Conservation (phyloP, 2,888 invertebrate genomes). For the Osedax frankpressi region DNA sequence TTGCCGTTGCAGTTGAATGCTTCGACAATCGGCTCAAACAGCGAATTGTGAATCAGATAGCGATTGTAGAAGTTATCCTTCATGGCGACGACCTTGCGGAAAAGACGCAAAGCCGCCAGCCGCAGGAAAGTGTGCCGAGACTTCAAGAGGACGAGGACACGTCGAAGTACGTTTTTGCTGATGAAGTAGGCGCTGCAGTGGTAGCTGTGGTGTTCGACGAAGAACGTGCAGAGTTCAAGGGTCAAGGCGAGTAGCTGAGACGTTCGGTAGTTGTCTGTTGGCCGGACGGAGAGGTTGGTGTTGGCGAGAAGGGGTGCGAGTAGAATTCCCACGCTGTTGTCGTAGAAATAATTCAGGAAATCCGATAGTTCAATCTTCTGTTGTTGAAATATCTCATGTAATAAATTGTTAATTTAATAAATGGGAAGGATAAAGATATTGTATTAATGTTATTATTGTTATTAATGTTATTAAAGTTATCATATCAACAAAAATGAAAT, state of each 20-base stretch:
- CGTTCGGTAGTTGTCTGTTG: slow-evolving; percentile 87
- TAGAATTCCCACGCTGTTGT: slow-evolving; percentile 87
- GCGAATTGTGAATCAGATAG: slow-evolving; percentile 81
- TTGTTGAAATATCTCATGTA: slow-evolving; percentile 24
- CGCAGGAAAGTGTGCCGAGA: slow-evolving; percentile 93
- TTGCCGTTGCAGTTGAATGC: slow-evolving; percentile 91
- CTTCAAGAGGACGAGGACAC: slow-evolving; percentile 88
- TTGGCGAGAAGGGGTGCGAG: slow-evolving; percentile 90
- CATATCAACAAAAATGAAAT: too few relatives aligned
- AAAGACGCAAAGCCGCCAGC: slow-evolving; percentile 82
- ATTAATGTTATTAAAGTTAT: too few relatives aligned
- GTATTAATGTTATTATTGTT: too few relatives aligned
- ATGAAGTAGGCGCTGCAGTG: slow-evolving; percentile 95
- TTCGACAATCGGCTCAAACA: slow-evolving; percentile 88
- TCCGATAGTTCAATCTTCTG: slow-evolving; percentile 88
- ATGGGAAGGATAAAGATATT: too few relatives aligned
- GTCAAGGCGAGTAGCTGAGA: slow-evolving; percentile 88
- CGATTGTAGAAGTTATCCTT: slow-evolving; percentile 98
- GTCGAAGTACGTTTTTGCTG: slow-evolving; percentile 84
- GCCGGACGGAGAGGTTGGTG: slow-evolving; percentile 69
- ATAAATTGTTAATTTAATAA: not conserved
- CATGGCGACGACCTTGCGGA: slow-evolving; percentile 87
- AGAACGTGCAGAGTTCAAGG: slow-evolving; percentile 86
- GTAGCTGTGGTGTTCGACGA: slow-evolving; percentile 96
- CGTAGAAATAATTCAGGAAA: slow-evolving; percentile 95